Base-by-base conservation (phyloP, 2,888 invertebrate genomes). In the Perithous albicinctus region DNA sequence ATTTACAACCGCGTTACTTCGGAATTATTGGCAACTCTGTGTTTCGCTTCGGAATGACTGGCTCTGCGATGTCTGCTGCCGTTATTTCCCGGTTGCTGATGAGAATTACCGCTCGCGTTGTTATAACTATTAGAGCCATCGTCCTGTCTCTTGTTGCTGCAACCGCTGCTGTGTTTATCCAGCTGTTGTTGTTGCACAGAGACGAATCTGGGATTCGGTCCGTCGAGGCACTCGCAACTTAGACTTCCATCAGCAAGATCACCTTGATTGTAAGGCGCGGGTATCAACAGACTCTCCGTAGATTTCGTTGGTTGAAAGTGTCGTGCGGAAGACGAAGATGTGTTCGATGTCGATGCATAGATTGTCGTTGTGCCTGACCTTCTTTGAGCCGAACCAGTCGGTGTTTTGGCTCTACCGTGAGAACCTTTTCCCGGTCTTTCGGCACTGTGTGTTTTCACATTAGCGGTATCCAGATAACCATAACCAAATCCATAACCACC, bases 401-500 rank as follows among this genome's bases (percentile, higher is more conserved):
- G 89, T 5, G 92, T 95, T 73, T 96, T 95, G 1, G 95, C 94
- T 32, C 95, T 94, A 86, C 94, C 94, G 83, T 94, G 95, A 0
- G 95, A 93, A 89, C 90, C 59, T 90, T 93, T 92, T 0, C 85
- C 86, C 0, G 91, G 89, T 26, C 91, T 90, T 83, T 93, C 93
- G 43, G 91, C 93, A 79, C 92, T 93, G 75, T 93, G 93, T 0
- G 93, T 92, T 79, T 93, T 92, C 3, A 88, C 90, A 0, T 94
- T 93, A 23, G 93, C 94, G 0, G 96, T 96, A 87, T 97, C 97
- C 73, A 97, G 93, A 88, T 97, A 97, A 6, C 97, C 97, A 88
- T 97, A 97, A 0, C 97, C 97, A 87, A 97, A 97, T 2, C 97
- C 97, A 85, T 97, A 97, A 0, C 97, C 97, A 0, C 97, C 97